Conservation (phyloP, 2,888 invertebrate species). For the Tineola bisselliella region DNA sequence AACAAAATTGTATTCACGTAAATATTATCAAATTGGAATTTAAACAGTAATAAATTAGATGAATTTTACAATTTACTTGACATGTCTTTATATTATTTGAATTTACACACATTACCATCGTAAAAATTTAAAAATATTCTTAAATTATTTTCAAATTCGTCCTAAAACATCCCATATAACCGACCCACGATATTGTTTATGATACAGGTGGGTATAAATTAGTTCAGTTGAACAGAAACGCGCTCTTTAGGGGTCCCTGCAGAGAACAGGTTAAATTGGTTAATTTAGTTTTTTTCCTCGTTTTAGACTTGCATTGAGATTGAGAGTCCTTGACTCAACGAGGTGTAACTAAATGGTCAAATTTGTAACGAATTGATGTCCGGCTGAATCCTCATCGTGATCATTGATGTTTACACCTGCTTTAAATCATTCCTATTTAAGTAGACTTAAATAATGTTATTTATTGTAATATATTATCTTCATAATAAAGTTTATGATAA, state of each 20-base stretch:
- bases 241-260: conserved; percentile 59
- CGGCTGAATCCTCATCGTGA: conserved; percentile 39
- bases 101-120: neutral
- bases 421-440: conserved; percentile 47
- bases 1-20: no score
- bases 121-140: neutral
- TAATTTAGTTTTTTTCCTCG: conserved; percentile 54
- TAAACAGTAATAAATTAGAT: neutral
- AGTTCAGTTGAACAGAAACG: conserved; percentile 55
- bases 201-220: conserved; percentile 59
- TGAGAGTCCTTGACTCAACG: conserved; percentile 63
- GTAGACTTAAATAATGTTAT: conserved; percentile 29
- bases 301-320: conserved; percentile 51
- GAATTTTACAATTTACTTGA: neutral
- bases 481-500: no score
- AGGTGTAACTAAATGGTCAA: conserved; percentile 63
- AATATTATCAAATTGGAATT: neutral
- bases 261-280: conserved; percentile 58
- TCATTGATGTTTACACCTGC: conserved; percentile 55
- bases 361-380: conserved; percentile 65
- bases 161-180: conserved; percentile 33
- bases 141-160: neutral
- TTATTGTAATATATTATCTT: neutral
- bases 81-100: neutral
- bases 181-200: conserved; percentile 52